phyloP scores from a whole-genome alignment of 2,113 vertebrate genomes.

The Pandion haliaetus region DNA sequence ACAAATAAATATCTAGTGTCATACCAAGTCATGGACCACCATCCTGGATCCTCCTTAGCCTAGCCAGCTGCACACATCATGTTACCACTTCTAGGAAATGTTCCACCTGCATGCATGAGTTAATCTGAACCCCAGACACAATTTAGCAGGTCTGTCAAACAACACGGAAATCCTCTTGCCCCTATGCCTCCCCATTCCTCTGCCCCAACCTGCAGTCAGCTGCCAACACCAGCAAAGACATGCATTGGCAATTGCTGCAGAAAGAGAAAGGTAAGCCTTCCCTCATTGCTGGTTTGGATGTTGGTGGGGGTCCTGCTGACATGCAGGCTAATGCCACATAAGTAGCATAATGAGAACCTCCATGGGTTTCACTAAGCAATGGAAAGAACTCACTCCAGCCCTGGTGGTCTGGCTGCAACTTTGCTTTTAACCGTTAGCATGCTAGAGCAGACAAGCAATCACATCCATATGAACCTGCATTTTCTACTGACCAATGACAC shows the following conservation, averaged over 20 bases:
- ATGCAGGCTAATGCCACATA: neutral
- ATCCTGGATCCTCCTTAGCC: neutral
- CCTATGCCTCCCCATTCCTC: neutral
- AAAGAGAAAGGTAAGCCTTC: constrained; percentile 10
- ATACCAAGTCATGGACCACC: neutral
- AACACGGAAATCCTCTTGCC: constrained; percentile 1
- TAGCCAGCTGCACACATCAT: neutral
- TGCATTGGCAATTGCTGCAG: neutral
- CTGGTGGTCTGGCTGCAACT: neutral
- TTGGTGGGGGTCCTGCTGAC: neutral
- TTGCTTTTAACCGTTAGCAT: neutral
- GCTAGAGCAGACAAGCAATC: neutral
- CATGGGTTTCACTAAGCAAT: neutral
- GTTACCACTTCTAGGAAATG: neutral
- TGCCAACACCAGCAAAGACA: constrained; percentile 18
- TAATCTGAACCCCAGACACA: neutral
- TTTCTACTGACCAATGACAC: neutral
- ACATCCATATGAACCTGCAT: neutral
- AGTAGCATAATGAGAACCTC: neutral
- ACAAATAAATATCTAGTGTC: neutral
- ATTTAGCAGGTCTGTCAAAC: neutral
- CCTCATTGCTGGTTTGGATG: neutral
- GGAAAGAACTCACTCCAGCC: neutral
- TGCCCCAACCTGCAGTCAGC: neutral
- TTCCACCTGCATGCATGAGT: neutral